A percentile compares a stretch with the other conserved stretches of the same genome.
Conservation (phyloP, 1,140 invertebrate genomes). For the Propsilocerus akamusi region DNA sequence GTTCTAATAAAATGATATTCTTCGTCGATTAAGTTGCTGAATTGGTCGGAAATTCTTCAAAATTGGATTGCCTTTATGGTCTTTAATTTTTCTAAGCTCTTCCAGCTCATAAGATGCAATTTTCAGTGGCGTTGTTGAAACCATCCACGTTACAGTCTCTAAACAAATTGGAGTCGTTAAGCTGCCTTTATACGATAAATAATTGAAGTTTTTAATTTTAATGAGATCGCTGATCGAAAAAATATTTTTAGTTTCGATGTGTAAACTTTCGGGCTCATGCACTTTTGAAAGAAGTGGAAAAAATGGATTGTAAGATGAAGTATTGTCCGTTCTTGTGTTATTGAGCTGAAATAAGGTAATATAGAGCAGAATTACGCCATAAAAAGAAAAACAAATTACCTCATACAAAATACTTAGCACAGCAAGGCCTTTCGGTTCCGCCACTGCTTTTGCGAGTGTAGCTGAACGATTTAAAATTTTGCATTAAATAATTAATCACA, state of each 20-base stretch:
- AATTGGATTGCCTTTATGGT: neutral
- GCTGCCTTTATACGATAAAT: neutral
- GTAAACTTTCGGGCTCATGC: neutral
- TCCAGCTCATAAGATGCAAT: neutral
- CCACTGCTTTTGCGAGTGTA: neutral
- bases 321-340: neutral
- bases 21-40: neutral
- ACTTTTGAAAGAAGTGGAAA: neutral
- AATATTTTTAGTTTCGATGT: neutral
- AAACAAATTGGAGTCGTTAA: neutral
- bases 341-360: neutral
- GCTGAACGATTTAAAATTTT: neutral
- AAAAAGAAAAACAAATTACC: neutral
- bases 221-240: neutral
- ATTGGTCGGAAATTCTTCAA: neutral
- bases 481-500: neutral
- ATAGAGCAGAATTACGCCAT: neutral
- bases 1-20: neutral
- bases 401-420: neutral
- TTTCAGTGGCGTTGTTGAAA: neutral
- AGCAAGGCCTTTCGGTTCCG: neutral
- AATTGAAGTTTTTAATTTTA: neutral
- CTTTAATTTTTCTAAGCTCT: neutral
- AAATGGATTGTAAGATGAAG: neutral
- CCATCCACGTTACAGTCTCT: neutral